phyloP scores from a whole-genome alignment of 2,888 invertebrate genomes.

The Hofmannophila pseudospretella region DNA sequence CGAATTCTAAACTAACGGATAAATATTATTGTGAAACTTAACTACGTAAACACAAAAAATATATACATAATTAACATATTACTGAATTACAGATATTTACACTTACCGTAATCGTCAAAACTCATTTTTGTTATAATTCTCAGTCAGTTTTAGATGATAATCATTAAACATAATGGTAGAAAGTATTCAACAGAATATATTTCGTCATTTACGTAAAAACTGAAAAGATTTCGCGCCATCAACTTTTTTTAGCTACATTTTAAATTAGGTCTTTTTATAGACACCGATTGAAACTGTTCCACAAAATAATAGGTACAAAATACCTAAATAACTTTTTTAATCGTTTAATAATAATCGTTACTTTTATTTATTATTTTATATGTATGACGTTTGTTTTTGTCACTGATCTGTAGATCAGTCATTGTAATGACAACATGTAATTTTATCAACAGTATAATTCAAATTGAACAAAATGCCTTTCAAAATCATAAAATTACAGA shows the following conservation, averaged over 20 bases:
- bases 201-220: slow-evolving; percentile 1
- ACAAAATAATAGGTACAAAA: too few relatives aligned
- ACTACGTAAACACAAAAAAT: too few relatives aligned
- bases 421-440: too few relatives aligned
- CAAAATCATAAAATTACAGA: not conserved
- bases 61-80: too few relatives aligned
- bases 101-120: slow-evolving; percentile 47
- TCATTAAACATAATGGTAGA: not conserved
- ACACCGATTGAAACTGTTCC: slow-evolving; percentile 1
- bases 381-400: too few relatives aligned
- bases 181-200: not conserved
- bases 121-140: slow-evolving; percentile 30
- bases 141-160: not conserved
- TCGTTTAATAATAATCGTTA: too few relatives aligned
- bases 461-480: slow-evolving; percentile 12
- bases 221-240: slow-evolving; percentile 2
- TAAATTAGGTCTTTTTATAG: slow-evolving; percentile 4
- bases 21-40: too few relatives aligned
- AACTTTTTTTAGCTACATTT: slow-evolving; percentile 7
- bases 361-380: too few relatives aligned
- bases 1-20: too few relatives aligned
- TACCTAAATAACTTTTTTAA: too few relatives aligned
- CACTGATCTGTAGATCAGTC: too few relatives aligned
- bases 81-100: not conserved
- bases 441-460: too few relatives aligned